Percentiles rank a stretch among this genome's conserved stretches.
These are phyloP conservation scores for Hyles vespertilio DNA, from an alignment of 1,140 invertebrate species.

Conservation along the genomic window DNA sequence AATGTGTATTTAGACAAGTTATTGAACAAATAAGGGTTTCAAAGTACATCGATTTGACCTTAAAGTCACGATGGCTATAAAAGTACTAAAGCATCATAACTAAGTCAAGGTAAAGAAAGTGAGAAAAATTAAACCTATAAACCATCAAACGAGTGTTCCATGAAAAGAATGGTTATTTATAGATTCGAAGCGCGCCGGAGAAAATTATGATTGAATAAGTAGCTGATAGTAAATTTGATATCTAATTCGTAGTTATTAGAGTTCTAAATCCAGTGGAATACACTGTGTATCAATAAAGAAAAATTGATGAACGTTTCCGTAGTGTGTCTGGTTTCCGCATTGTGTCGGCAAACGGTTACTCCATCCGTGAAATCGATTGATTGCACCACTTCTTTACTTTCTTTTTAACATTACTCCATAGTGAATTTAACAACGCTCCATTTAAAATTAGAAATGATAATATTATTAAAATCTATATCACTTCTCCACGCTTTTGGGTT, in stretches of 20 bases:
- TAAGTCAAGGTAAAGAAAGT: constrained; percentile 10
- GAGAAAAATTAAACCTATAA: constrained; percentile 5
- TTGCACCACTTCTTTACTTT: constrained; percentile 32
- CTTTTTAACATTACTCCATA: constrained; percentile 24
- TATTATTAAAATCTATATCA: constrained; percentile 14
- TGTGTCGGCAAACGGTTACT: constrained; percentile 21
- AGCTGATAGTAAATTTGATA: neutral
- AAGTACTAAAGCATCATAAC: neutral
- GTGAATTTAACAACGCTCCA: constrained; percentile 23
- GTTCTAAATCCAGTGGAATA: neutral
- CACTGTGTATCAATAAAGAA: neutral
- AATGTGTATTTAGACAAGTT: too few relatives aligned
- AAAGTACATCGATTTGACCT: too few relatives aligned
- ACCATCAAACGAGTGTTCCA: neutral
- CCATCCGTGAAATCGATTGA: constrained; percentile 41
- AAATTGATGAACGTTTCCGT: constrained; percentile 15
- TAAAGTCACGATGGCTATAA: too few relatives aligned
- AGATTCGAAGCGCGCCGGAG: too few relatives aligned
- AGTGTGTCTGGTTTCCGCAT: constrained; percentile 20
- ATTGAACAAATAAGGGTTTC: too few relatives aligned
- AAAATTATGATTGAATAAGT: neutral
- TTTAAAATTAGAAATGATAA: constrained; percentile 19
- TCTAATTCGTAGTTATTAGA: neutral
- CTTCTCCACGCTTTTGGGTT: constrained; percentile 11
- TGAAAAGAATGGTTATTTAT: too few relatives aligned